Base-by-base conservation (phyloP, 2,113 vertebrate genomes). In the Poeciliopsis prolifica region DNA sequence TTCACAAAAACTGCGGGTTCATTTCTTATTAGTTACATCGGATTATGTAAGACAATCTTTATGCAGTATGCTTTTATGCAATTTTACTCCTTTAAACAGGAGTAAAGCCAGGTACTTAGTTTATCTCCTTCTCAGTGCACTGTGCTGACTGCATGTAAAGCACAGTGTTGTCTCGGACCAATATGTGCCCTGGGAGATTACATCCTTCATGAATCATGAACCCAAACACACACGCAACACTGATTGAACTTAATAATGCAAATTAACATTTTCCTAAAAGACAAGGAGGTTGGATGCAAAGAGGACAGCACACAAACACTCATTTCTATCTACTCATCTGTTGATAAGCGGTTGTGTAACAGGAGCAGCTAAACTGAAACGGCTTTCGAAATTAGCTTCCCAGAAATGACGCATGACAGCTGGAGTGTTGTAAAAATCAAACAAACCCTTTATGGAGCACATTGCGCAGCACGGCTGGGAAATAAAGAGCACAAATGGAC, bases 341-440 rank as follows among this genome's bases (percentile, higher is more conserved):
- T 69, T 82, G 65, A 74, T 5, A 63, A 61, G 15, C 35, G 62
- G 58, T 78, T 77, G 80, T 35, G 48, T 74, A 85, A 87, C 84
- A 84, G 77, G 65, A 0, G 61, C 68, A 77, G 64, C 63, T 64
- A 80, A 78, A 69, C 64, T 0, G 30, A 70, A 73, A 82, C 71
- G 72, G 82, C 83, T 88, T 85, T 78, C 75, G 54, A 82, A 87
- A 89, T 86, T 48, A 86, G 79, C 81, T 86, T 92, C 73, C 80
- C 69, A 85, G 86, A 87, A 87, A 86, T 80, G 83, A 91, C 54
- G 71, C 83, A 88, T 70, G 80, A 80, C 81, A 87, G 84, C 89
- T 87, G 77, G 86, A 88, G 85, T 88, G 87, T 86, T 80, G 78
- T 86, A 84, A 84, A 89, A 88, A 84, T 68, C 68, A 79, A 80